Percentiles rank a stretch among this genome's conserved stretches.
These are phyloP conservation scores for Thelaira solivaga DNA, from an alignment of 2,888 invertebrate genomes.

Conservation along the genomic window DNA sequence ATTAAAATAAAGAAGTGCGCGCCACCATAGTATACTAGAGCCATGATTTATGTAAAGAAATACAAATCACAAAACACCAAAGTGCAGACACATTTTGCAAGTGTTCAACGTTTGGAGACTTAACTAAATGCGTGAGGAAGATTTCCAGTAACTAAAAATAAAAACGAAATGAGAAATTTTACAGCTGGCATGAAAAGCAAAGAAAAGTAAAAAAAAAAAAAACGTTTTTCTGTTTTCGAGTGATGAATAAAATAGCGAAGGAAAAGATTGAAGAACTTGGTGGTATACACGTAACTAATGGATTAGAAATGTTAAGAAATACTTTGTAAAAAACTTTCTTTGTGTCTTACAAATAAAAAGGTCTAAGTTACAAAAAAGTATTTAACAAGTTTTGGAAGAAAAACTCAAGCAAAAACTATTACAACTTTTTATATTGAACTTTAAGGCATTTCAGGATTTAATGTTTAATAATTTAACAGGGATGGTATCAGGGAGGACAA, in stretches of 20 bases:
- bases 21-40: slow-evolving; percentile 19
- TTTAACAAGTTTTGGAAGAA: slow-evolving; percentile 37
- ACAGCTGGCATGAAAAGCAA: slow-evolving; percentile 44
- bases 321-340: slow-evolving; percentile 36
- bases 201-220: slow-evolving; percentile 4
- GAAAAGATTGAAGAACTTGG: background rate
- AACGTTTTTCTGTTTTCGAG: background rate
- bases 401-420: background rate
- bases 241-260: background rate
- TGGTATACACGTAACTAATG: slow-evolving; percentile 42
- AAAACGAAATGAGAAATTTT: slow-evolving; percentile 32
- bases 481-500: background rate
- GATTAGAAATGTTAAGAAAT: slow-evolving; percentile 53
- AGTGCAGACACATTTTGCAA: slow-evolving; percentile 47
- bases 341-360: slow-evolving; percentile 45
- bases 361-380: slow-evolving; percentile 41
- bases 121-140: slow-evolving; percentile 24
- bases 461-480: background rate
- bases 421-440: slow-evolving; percentile 24
- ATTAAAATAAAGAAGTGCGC: background rate
- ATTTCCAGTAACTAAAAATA: background rate
- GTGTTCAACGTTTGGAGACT: slow-evolving; percentile 31
- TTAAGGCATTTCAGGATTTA: slow-evolving; percentile 1
- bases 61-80: slow-evolving; percentile 57
- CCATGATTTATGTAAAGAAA: slow-evolving; percentile 51